Evolutionary conservation across 2,888 invertebrate species (phyloP), one percentile per base, ranked within the genome.

Genomic region (Andrena bucephala): DNA sequence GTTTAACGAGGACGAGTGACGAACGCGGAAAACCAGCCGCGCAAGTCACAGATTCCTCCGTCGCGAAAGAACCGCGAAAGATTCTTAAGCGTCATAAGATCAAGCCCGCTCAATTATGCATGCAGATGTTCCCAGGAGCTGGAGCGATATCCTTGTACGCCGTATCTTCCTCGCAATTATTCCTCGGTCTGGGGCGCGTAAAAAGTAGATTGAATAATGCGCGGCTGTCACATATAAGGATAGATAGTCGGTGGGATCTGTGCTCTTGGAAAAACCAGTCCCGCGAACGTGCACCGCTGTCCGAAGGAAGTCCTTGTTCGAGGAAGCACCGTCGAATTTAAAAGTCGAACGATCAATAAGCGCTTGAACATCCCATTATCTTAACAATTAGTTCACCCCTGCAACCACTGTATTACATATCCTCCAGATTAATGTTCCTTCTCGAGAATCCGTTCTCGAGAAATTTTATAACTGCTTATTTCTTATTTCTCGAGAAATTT

Each of bases 171-270:
- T 77, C 36, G 60, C 52, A 69, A 81, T 81, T 81, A 81, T 81
- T 68, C 27, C 31, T 20, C 13, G n/a, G 33, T 29, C 5, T 13
- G 13, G n/a, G 31, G 0, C 3, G 5, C 6, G 2, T 33, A 59
- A 81, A 78, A 81, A 59, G 60, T 20, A 48, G 65, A 74, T 73
- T 33, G 68, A 69, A 66, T 81, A 69, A 81, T 68, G 65, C 10
- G 36, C 2, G 52, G 50, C 24, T 10, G 74, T 50, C 42, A 42
- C 81, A 27, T 66, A 70, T 71, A 79, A 79, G 66, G 70, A 48
- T 20, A 42, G 70, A 60, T 71, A 27, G 42, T 48, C 59, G 27
- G 59, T 27, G 59, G 60, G 57, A 60, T 66, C 13, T 6, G 8
- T 71, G 66, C 52, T 60, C 60, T 10, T 50, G 13, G 31, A 7